phyloP scores from a whole-genome alignment of 2,113 vertebrate species.

The Colaptes auratus region DNA sequence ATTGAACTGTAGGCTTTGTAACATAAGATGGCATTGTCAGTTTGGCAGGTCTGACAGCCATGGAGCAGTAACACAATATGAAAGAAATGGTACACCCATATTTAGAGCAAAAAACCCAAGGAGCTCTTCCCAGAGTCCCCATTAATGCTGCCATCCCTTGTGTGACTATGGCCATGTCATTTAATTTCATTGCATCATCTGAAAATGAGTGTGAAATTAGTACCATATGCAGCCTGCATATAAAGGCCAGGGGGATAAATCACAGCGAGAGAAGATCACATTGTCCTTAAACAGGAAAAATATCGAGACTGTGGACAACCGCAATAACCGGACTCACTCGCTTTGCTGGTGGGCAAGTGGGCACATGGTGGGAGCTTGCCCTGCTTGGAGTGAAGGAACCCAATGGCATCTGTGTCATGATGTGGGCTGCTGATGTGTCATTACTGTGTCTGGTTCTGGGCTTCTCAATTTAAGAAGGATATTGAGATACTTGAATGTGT shows the following conservation, averaged over 20 bases:
- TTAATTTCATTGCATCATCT: conserved; percentile 45
- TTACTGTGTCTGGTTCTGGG: too few relatives aligned
- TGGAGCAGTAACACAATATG: neutral
- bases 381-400: neutral
- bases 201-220: conserved; percentile 43
- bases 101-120: neutral
- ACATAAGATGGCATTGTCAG: conserved; percentile 8
- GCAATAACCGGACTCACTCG: neutral
- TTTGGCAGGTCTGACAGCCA: neutral
- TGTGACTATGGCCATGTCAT: conserved; percentile 4
- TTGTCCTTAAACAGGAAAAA: neutral
- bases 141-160: neutral
- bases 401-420: neutral
- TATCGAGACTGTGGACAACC: neutral
- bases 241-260: conserved; percentile 11
- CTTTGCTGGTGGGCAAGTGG: neutral
- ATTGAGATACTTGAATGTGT: too few relatives aligned
- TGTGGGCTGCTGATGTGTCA: too few relatives aligned
- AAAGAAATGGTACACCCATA: neutral
- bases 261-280: neutral
- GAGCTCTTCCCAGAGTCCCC: neutral
- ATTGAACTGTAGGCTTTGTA: neutral
- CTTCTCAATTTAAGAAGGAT: too few relatives aligned
- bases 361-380: fast-evolving
- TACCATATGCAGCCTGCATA: neutral